A percentile compares a stretch with the other conserved stretches of the same genome.
These are phyloP conservation scores for Aspidapion aeneum DNA, from an alignment of 2,888 invertebrate genomes.

Conservation along the genomic window DNA sequence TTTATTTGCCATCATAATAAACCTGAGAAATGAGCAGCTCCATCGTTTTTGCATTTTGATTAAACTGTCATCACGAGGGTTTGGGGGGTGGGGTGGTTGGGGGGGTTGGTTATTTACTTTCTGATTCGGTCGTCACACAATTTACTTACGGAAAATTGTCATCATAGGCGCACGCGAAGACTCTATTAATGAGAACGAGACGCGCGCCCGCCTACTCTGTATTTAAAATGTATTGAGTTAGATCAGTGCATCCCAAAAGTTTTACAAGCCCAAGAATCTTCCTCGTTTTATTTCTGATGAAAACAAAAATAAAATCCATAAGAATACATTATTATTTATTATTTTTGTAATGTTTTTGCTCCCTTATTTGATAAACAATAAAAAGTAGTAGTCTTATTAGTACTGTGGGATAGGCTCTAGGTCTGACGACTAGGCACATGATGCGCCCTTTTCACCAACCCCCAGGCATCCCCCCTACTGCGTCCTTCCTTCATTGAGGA, in stretches of 20 bases:
- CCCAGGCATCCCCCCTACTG: too few species aligned
- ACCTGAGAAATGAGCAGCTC: too few species aligned
- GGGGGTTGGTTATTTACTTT: conserved; percentile 26
- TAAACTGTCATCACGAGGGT: conserved; percentile 24
- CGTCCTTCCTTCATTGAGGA: too few species aligned
- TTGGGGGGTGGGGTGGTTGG: conserved; percentile 29
- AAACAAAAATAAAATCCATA: not conserved
- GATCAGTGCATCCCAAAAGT: not conserved
- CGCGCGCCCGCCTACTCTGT: not conserved
- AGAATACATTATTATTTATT: too few species aligned
- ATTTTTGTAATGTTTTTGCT: too few species aligned
- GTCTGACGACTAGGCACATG: too few species aligned
- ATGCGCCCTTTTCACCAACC: too few species aligned
- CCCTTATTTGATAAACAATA: too few species aligned
- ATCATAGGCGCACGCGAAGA: conserved; percentile 26
- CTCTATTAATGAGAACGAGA: conserved; percentile 26
- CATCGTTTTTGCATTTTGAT: conserved; percentile 8
- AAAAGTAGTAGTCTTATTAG: too few species aligned
- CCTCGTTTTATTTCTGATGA: not conserved
- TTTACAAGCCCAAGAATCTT: not conserved
- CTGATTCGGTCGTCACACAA: conserved; percentile 24
- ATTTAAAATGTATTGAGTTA: not conserved
- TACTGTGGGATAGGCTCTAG: too few species aligned
- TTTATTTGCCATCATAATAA: not conserved
- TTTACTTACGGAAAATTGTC: conserved; percentile 18